phyloP scores from a whole-genome alignment of 2,113 vertebrate species.

The Turdus rufiventris region DNA sequence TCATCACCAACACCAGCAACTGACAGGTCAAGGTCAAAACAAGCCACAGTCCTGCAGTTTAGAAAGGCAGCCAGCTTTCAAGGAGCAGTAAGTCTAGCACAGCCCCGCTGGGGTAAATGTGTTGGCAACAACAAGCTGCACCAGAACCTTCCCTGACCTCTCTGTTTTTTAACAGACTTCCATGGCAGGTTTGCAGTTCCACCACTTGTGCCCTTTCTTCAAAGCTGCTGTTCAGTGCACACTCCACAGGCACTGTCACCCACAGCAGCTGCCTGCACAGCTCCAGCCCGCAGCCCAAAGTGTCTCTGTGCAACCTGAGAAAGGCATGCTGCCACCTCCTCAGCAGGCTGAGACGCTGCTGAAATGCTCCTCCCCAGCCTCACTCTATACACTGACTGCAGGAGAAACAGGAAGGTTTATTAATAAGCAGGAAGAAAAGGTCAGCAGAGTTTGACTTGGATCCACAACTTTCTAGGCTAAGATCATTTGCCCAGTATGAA shows the following conservation, averaged over 20 bases:
- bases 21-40: background rate
- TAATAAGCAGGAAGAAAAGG: conserved; percentile 8
- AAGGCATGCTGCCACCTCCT: background rate
- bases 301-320: background rate
- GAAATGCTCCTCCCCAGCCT: background rate
- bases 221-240: background rate
- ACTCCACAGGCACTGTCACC: background rate
- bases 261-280: background rate
- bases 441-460: background rate
- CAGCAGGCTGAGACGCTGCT: fast-evolving
- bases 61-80: background rate
- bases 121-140: background rate
- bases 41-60: background rate
- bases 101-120: background rate
- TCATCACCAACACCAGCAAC: background rate
- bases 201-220: background rate
- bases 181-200: background rate
- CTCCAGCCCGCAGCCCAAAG: background rate
- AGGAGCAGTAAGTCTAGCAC: background rate
- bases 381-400: background rate
- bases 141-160: background rate
- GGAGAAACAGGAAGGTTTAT: background rate
- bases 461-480: background rate
- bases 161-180: background rate
- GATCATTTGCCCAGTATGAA: background rate